These are phyloP conservation scores for Typhlichthys subterraneus DNA, from an alignment of 2,797 vertebrate species.

Conservation along the genomic window DNA sequence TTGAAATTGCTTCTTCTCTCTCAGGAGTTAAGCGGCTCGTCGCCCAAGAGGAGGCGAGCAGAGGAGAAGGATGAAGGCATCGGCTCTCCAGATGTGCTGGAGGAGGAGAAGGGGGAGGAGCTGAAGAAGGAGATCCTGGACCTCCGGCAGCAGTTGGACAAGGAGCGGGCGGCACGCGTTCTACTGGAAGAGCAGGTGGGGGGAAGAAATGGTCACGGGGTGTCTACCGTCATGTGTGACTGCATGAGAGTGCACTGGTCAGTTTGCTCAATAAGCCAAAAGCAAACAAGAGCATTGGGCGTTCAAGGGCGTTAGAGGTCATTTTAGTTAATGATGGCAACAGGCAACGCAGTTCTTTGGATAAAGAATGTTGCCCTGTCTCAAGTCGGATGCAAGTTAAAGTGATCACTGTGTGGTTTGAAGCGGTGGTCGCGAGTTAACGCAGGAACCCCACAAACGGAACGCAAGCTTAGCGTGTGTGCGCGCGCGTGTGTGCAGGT, in stretches of 20 bases:
- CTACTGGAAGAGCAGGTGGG: conserved; percentile 74
- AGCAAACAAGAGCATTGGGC: no score
- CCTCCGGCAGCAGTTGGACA: conserved; percentile 71
- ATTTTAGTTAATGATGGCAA: no score
- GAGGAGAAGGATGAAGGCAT: conserved; percentile 95
- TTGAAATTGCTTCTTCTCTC: background rate
- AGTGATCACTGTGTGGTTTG: no score
- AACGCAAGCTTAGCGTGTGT: background rate
- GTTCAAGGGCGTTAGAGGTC: no score
- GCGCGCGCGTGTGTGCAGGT: conserved; percentile 64
- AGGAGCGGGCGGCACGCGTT: conserved; percentile 75
- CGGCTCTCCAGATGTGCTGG: conserved; percentile 75
- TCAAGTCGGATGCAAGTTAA: no score
- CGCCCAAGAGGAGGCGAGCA: conserved; percentile 81
- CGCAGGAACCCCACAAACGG: no score
- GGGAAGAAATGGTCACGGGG: background rate
- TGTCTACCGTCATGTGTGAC: background rate
- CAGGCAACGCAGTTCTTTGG: no score
- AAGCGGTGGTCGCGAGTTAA: no score
- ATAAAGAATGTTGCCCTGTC: no score
- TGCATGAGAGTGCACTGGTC: no score
- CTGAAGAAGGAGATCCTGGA: conserved; percentile 68
- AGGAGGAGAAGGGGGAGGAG: conserved; percentile 71
- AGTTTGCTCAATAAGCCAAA: no score
- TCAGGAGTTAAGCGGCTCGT: conserved; percentile 90